Evolutionary conservation across 2,797 vertebrate species (phyloP), one percentile per base, ranked within the genome.

Genomic region (Galaxias olidus): DNA sequence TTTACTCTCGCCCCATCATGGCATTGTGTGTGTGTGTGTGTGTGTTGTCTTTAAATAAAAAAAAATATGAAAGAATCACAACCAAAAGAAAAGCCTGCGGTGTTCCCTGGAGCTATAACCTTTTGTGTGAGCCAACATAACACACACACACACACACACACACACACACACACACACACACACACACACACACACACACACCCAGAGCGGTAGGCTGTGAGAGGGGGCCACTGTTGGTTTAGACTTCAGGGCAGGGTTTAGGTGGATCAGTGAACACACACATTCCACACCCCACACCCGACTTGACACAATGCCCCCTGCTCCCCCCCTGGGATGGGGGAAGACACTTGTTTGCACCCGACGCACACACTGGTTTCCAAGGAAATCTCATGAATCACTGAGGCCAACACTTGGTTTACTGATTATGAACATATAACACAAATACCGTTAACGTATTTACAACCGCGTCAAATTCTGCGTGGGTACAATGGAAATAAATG

Each of bases 161-260:
- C 59, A 60, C 59, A 70, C 71, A 65, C 52, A 58, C 30, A 77
- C 73, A 65, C 41, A 40, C 49, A 57, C 49, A 51, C 59, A 65
- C 59, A 46, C 17, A 65, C 51, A 61, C 69, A 65, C 67, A 68
- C 72, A 68, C 70, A 69, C 61, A 52, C 65, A 72, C 43, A 65
- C 51, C 68, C 15, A 47, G 64, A 60, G 65, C 61, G 73, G 58
- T 66, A 75, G 76, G 74, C 68, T 81, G 75, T 81, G 81, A 85
- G 84, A 87, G 84, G 82, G 82, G 70, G 60, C 76, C 63, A 67
- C 66, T 90, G 87, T 89, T 89, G 80, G 73, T 89, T 89, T 88
- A 86, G 78, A 84, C 77, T 30, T 50, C 75, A 63, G 82, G 73
- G 75, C 58, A 45, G 81, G 83, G 60, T 89, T 89, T 86, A 83